Evolutionary conservation across 2,888 invertebrate genomes (phyloP).

Genomic region (Eristalis pertinax): DNA sequence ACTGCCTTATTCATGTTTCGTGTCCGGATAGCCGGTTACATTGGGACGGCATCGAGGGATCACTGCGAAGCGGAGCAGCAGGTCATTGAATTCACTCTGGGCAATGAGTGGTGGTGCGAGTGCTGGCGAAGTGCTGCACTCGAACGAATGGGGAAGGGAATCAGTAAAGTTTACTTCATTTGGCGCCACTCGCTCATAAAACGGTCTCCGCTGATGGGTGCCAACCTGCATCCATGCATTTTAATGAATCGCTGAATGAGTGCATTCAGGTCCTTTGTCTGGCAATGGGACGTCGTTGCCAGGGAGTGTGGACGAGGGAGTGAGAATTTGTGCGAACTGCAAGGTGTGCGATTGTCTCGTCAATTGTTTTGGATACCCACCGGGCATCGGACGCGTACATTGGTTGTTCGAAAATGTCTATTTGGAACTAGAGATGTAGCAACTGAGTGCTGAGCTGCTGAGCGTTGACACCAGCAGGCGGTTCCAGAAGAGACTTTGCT

Average conservation of each 20-base stretch:
- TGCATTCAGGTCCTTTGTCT: background rate
- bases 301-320: no score
- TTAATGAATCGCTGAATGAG: slow-evolving; percentile 27
- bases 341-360: no score
- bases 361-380: no score
- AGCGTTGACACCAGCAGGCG: no score
- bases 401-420: no score
- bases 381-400: no score
- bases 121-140: slow-evolving; percentile 16
- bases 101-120: no score
- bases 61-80: background rate
- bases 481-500: no score
- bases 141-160: background rate
- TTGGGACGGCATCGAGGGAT: background rate
- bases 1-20: slow-evolving; percentile 13
- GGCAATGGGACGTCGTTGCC: background rate
- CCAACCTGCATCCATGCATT: slow-evolving; percentile 14
- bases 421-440: no score
- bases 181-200: slow-evolving; percentile 24
- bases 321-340: no score
- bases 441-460: no score
- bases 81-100: background rate
- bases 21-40: slow-evolving; percentile 21
- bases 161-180: background rate
- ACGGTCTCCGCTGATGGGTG: background rate